Evolutionary conservation across 2,888 invertebrate genomes (phyloP).

Genomic region (Oxytorus armatus): DNA sequence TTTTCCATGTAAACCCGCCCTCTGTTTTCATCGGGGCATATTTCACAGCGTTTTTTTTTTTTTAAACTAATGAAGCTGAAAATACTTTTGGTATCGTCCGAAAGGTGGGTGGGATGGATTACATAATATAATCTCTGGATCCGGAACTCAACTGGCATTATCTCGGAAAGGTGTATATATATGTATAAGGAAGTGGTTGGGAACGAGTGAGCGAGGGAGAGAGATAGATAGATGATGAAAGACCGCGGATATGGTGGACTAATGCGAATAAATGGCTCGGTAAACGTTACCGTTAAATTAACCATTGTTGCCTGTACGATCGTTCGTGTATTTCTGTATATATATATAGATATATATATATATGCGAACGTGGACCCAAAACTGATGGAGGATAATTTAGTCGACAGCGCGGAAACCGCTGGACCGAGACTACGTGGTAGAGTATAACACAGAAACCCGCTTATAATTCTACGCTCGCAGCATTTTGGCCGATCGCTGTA

Average conservation of each 20-base stretch:
- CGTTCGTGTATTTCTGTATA: background rate
- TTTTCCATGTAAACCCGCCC: no score
- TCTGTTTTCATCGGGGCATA: no score
- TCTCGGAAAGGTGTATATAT: slow-evolving; percentile 28
- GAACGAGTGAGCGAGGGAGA: slow-evolving; percentile 16
- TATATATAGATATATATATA: background rate
- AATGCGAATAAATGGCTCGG: slow-evolving; percentile 80
- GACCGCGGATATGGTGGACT: slow-evolving; percentile 70
- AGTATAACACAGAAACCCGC: slow-evolving; percentile 73
- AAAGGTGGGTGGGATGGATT: slow-evolving; percentile 3
- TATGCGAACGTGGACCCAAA: slow-evolving; percentile 74
- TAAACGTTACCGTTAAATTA: slow-evolving; percentile 78
- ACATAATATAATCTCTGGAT: slow-evolving; percentile 39
- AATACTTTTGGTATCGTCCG: no score
- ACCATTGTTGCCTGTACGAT: slow-evolving; percentile 78
- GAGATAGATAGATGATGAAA: slow-evolving; percentile 52
- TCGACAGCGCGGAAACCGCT: slow-evolving; percentile 71
- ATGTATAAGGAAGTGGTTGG: background rate
- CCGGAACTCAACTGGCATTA: slow-evolving; percentile 43
- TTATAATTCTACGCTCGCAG: slow-evolving; percentile 73
- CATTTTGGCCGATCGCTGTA: slow-evolving; percentile 49
- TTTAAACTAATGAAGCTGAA: no score
- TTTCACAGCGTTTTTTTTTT: no score
- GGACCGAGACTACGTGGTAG: slow-evolving; percentile 66
- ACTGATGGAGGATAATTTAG: slow-evolving; percentile 82